These are phyloP conservation scores for Spialia ferax DNA, from an alignment of 2,888 invertebrate species.

Conservation along the genomic window DNA sequence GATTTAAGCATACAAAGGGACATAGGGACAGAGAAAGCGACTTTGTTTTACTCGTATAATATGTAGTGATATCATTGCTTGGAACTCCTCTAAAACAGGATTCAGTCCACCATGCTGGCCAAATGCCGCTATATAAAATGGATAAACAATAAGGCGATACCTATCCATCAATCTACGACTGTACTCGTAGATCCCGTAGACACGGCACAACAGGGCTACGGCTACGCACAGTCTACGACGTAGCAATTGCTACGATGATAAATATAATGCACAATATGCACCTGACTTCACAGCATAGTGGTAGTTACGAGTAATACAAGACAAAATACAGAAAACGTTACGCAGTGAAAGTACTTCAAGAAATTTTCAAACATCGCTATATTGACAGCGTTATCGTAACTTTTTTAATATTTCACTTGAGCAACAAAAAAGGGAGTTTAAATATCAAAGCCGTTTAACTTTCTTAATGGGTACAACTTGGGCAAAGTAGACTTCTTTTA, in stretches of 20 bases:
- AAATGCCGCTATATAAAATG: no score
- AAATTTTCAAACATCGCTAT: background rate
- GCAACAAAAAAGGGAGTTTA: background rate
- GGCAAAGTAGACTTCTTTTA: constrained; percentile 1
- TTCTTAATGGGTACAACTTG: background rate
- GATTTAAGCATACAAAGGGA: no score
- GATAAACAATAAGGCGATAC: no score
- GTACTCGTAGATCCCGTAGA: background rate
- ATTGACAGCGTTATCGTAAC: background rate
- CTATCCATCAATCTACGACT: no score
- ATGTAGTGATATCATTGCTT: no score
- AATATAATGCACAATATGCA: background rate
- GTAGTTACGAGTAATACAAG: no score
- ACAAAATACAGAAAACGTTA: background rate
- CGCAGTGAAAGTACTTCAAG: background rate
- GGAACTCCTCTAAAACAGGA: no score
- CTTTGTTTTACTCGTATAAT: no score
- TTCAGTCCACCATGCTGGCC: no score
- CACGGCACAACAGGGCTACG: no score
- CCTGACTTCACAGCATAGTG: background rate
- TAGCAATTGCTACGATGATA: background rate
- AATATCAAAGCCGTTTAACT: constrained; percentile 14
- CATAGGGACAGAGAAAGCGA: no score
- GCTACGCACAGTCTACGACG: background rate
- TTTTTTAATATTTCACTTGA: constrained; percentile 10